Evolutionary conservation across 2,888 invertebrate genomes (phyloP).

Genomic region (Thecocarcelia acutangulata): DNA sequence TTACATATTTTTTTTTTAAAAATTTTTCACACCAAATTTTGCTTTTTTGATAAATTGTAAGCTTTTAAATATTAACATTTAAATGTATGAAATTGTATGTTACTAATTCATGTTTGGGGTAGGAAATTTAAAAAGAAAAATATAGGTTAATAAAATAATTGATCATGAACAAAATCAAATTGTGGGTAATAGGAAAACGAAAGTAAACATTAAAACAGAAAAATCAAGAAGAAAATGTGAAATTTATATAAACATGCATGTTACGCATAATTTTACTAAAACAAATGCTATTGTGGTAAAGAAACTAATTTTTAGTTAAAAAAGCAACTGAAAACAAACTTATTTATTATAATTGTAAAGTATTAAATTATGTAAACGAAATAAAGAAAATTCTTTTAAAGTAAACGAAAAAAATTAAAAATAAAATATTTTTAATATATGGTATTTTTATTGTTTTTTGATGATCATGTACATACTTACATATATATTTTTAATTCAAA

Average conservation of each 20-base stretch:
- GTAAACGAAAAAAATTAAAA: constrained; percentile 61
- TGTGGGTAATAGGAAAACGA: constrained; percentile 20
- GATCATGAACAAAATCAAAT: constrained; percentile 34
- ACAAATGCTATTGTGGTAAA: constrained; percentile 11
- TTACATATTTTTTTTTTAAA: constrained; percentile 1
- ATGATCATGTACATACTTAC: background rate
- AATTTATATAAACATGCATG: constrained; percentile 52
- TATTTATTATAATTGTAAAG: constrained; percentile 52
- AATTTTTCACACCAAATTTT: constrained; percentile 19
- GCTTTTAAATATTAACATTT: constrained; percentile 45
- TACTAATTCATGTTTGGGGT: constrained; percentile 55
- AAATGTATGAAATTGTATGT: constrained; percentile 51
- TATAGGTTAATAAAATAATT: constrained; percentile 24
- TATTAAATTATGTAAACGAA: constrained; percentile 47
- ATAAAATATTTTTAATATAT: constrained; percentile 50
- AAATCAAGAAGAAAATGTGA: no score
- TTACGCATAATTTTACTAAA: constrained; percentile 60
- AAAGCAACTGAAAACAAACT: constrained; percentile 37
- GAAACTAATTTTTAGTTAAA: no score
- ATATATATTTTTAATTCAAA: no score
- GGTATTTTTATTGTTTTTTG: constrained; percentile 62
- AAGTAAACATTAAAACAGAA: constrained; percentile 23
- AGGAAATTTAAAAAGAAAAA: constrained; percentile 17
- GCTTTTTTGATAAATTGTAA: constrained; percentile 46
- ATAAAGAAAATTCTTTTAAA: constrained; percentile 64